Evolutionary conservation across 2,797 vertebrate species (phyloP), one percentile per base, ranked within the genome.

Genomic region (Halcyon badia): DNA sequence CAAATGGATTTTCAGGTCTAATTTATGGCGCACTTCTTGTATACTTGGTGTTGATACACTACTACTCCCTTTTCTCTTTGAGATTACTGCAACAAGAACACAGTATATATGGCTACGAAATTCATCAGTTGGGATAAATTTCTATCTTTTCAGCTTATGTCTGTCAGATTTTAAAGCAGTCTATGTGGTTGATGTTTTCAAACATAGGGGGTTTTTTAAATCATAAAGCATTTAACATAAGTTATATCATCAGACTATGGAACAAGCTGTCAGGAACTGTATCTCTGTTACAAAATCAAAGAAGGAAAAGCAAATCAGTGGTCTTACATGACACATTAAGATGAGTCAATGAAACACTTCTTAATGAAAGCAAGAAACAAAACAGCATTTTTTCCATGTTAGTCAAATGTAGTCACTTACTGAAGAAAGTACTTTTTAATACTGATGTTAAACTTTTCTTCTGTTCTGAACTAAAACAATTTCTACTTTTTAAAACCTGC

Each of bases 341-440:
- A 93, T 31, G 42, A 92, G n/a, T 87, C 82, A 96, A 90, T 60
- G 52, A 95, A 92, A 96, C 61, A 66, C 78, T 87, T 92, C 71
- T 93, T 69, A 90, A 26, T 56, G 87, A 96, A 58, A 37, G 44
- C 82, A 97, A 87, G 80, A 95, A 93, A 95, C 46, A 90, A 89
- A 89, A 65, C 0, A 95, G 77, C 73, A 89, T 87, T 97, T 97
- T 92, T 96, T 89, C 73, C 88, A 90, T 21, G 73, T 91, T 86
- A 97, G 86, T 94, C 87, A 97, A 96, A 97, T 73, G 80, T 91
- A 95, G 70, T 94, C 94, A 97, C 95, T 96, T 97, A 95, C 83
- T 96, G 83, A 94, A 92, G 66, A 94, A 96, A 95, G 84, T 68
- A 87, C 78, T 93, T 94, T 96, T 96, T 79, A 95, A 94, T 52